Conservation (phyloP, 2,113 vertebrate species). For the Rhipidura dahli region DNA sequence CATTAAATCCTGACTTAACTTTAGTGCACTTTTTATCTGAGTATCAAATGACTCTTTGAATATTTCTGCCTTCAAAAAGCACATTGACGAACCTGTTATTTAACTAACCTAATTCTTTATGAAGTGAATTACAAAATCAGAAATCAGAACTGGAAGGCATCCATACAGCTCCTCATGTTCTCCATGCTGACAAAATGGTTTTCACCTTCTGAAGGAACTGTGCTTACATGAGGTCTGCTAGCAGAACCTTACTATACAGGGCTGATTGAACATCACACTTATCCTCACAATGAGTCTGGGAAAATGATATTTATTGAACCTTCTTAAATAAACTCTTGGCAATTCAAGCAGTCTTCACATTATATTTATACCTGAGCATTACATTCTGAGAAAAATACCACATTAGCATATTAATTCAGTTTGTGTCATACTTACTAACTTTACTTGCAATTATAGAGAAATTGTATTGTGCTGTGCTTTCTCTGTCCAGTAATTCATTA, state of each 20-base stretch:
- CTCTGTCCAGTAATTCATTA: conserved; percentile 91
- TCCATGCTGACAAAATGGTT: not conserved
- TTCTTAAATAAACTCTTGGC: not conserved
- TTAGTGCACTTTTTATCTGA: not conserved
- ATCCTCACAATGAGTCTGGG: not conserved
- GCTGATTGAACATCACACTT: not conserved
- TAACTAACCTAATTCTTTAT: not conserved
- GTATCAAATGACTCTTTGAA: not conserved
- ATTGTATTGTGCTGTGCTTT: conserved; percentile 90
- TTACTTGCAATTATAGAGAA: conserved; percentile 95
- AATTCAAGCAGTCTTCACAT: not conserved
- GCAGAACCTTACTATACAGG: not conserved
- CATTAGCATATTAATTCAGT: conserved; percentile 11
- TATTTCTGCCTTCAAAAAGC: not conserved
- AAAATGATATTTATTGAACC: not conserved
- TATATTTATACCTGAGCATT: not conserved
- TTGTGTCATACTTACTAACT: conserved; percentile 90
- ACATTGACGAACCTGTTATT: not conserved
- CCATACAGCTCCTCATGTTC: not conserved
- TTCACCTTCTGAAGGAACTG: not conserved
- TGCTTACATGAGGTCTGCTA: not conserved
- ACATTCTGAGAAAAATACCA: not conserved
- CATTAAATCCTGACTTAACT: not conserved
- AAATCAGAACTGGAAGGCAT: not conserved
- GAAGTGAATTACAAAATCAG: not conserved